phyloP scores from a whole-genome alignment of 2,113 vertebrate species.

The Drymodes brunneopygia region DNA sequence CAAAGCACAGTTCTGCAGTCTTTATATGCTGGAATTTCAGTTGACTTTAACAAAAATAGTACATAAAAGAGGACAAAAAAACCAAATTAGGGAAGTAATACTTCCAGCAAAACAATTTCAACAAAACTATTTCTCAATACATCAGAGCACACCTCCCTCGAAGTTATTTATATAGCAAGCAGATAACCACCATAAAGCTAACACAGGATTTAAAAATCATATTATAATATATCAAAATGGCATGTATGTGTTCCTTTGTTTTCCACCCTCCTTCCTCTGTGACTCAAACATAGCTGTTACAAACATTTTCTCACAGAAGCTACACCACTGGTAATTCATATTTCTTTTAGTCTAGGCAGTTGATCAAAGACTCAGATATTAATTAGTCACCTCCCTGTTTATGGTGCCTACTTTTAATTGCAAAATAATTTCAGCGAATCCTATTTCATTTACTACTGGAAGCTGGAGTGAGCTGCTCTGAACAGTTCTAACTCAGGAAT shows the following conservation, averaged over 20 bases:
- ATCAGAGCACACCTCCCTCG: rapidly evolving
- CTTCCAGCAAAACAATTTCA: not conserved
- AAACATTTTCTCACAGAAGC: not conserved
- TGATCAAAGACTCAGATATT: not conserved
- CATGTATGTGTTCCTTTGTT: not conserved
- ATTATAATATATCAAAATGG: not conserved
- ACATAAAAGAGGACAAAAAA: not conserved
- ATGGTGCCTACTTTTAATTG: not conserved
- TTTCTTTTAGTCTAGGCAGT: not conserved
- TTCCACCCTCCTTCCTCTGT: not conserved
- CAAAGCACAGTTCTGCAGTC: not conserved
- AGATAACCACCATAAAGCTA: not conserved
- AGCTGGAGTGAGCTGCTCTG: not conserved
- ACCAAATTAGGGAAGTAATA: not conserved
- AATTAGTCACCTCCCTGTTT: not conserved
- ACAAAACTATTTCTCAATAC: not conserved
- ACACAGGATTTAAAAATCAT: not conserved
- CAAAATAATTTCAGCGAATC: not conserved
- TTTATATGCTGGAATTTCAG: not conserved
- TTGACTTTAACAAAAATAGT: not conserved
- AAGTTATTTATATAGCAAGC: not conserved
- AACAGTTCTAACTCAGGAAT: not conserved
- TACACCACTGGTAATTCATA: not conserved
- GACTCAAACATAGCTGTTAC: not conserved
- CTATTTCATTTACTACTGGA: not conserved